Base-by-base conservation (phyloP, 2,797 vertebrate genomes). In the Sylvia borin region DNA sequence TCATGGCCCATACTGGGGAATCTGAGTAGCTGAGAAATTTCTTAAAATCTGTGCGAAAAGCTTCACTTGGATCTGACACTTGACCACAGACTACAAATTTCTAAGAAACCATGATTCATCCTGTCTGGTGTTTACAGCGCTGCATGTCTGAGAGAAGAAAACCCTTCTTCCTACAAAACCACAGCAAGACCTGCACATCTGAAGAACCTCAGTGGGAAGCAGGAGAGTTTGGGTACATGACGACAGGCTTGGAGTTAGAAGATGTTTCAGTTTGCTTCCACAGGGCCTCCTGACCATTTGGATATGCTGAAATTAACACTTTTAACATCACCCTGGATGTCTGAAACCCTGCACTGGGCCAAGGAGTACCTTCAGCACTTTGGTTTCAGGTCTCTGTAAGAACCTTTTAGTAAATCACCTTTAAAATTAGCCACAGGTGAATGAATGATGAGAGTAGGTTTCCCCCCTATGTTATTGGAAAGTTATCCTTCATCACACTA, bases 141-240 rank as follows among this genome's bases (percentile, higher is more conserved):
- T 57, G 6, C 26, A 50, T 57, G 6, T 40, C n/a, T 87, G 58
- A 50, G 53, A 65, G 38, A 71, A 82, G 22, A 43, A 48, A 47
- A 16, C 40, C n/a, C 7, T 76, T 48, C 22, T 45, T 29, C 50
- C 50, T 32, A 27, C 60, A 62, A 45, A 91, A 58, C 4, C 61
- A 34, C 8, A 84, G 36, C 45, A 58, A 22, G 14, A 75, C 11
- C 9, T 38, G 12, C n/a, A 36, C 38, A 20, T 2, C 45, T 61
- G 64, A 50, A 66, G 54, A 92, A 11, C 5, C 20, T 40, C 45
- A 36, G 36, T 34, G 48, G 65, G 40, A 36, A 78, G 16, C 7
- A 22, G 27, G 21, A 70, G 58, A 66, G 5, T 19, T 5, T 38
- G 43, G 47, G 40, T 53, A 26, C 0, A 0, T 7, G 31, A 71